Evolutionary conservation across 2,888 invertebrate species (phyloP), one percentile per base, ranked within the genome.

Genomic region (Pyrrhia umbra): DNA sequence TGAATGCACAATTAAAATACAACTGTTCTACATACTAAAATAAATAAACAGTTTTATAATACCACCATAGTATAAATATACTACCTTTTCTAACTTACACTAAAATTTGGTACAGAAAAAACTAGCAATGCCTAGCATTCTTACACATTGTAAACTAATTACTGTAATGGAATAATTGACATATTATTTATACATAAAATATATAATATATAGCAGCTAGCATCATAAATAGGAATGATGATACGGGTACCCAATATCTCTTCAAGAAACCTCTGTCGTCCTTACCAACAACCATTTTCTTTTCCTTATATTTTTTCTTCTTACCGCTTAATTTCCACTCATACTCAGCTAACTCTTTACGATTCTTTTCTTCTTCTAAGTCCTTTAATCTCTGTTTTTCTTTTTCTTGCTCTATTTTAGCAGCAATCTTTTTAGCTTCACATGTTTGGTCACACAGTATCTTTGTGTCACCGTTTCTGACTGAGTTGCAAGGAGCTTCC

Each of bases 251-350:
- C 93, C 92, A 92, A 81, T 95, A 94, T 71, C 90, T 95, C 68
- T 88, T 90, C 10, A 95, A 57, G 67, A 90, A 85, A 83, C 80
- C 91, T 72, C 83, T 86, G 66, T 90, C 92, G 94, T 85, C 95
- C 83, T 78, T 95, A 91, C 79, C 94, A 81, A 85, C 85, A 86
- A 88, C 80, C 58, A 89, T 80, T 69, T 88, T 96, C 83, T 91
- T 94, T 68, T 94, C 94, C 69, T 92, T 95, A 70, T 94, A 92
- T 68, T 94, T 94, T 79, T 92, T 94, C 83, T 94, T 97, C 80
- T 96, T 97, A 42, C 96, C 96, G 23, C 96, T 96, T 72, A 97
- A 96, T 88, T 97, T 97, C 90, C 97, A 97, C 84, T 97, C 96
- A 86, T 97, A 98, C 84, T 96, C 96, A 62, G 97, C 97, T 59